Base-by-base conservation (phyloP, 2,888 invertebrate genomes). In the Cotesia congregata region DNA sequence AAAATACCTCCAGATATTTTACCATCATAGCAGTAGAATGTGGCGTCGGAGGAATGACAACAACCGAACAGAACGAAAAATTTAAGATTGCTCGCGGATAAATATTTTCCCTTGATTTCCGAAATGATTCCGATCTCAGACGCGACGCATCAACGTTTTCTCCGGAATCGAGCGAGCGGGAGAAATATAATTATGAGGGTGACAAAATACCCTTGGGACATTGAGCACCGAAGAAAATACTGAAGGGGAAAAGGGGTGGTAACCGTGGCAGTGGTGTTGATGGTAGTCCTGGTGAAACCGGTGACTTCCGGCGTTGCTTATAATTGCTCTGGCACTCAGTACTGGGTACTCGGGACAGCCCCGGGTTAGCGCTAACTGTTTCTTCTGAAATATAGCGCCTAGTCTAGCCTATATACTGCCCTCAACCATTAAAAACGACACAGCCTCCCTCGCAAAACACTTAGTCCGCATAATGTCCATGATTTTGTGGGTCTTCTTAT, bases 181-280 rank as follows among this genome's bases (percentile, higher is more conserved):
- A 82, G 83, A 85, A 87, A 86, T 85, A 87, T 86, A 86, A 86
- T 86, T 86, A 85, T 82, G 83, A 82, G 83, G 87, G 87, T 85
- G 86, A 86, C 85, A 86, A 87, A 86, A 86, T 85, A 84, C 83
- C 85, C 84, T 79, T 76, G 75, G 84, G 86, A 83, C 81, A 82
- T 74, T 68, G 15, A 75, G 73, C 65, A 64, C 12, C 61, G 76
- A 72, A 76, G 80, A 72, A 80, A 76, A 74, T 77, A 72, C 61
- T 39, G 65, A 75, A 67, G 62, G 62, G 70, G 77, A 78, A 76
- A 78, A 70, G 67, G 64, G 78, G 62, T 62, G 20, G 50, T 50
- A 62, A 74, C 73, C 71, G 72, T 79, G 78, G 40, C 76, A 80
- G 79, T 75, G 77, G 79, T 9, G 38, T 30, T 67, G 78, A 72